phyloP scores from a whole-genome alignment of 2,113 vertebrate species.

The Bufo gargarizans region DNA sequence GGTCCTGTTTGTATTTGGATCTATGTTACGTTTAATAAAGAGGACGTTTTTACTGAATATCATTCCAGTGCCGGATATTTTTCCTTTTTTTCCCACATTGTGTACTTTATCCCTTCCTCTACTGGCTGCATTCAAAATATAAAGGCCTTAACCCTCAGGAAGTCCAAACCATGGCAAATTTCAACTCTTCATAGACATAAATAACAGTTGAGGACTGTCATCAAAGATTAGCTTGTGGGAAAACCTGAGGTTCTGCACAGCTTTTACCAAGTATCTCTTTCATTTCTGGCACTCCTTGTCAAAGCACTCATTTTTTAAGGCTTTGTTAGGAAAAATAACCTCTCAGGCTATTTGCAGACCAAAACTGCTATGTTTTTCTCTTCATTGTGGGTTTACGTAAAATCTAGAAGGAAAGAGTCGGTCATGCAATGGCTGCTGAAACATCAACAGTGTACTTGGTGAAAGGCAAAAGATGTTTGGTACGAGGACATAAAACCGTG shows the following conservation, averaged over 20 bases:
- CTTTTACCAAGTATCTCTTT: conserved; percentile 10
- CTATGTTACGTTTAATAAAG: too few species aligned
- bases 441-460: background rate
- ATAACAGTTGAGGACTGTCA: conserved; percentile 29
- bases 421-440: conserved; percentile 23
- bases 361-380: conserved; percentile 27
- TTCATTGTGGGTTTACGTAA: conserved; percentile 31
- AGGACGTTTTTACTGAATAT: too few species aligned
- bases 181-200: conserved; percentile 1
- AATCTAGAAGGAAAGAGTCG: conserved; percentile 19
- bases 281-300: conserved; percentile 21
- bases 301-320: conserved; percentile 12
- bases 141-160: background rate
- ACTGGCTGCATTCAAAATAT: background rate
- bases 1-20: too few species aligned
- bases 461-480: background rate
- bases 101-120: background rate
- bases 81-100: background rate
- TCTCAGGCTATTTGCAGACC: conserved; percentile 14
- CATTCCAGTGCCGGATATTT: too few species aligned
- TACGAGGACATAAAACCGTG: background rate
- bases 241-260: conserved; percentile 18
- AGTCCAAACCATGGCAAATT: conserved; percentile 23
- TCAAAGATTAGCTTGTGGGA: conserved; percentile 25
- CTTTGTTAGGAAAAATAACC: conserved; percentile 37